Conservation (phyloP, 2,888 invertebrate species). For the Drosophila tanythrix region DNA sequence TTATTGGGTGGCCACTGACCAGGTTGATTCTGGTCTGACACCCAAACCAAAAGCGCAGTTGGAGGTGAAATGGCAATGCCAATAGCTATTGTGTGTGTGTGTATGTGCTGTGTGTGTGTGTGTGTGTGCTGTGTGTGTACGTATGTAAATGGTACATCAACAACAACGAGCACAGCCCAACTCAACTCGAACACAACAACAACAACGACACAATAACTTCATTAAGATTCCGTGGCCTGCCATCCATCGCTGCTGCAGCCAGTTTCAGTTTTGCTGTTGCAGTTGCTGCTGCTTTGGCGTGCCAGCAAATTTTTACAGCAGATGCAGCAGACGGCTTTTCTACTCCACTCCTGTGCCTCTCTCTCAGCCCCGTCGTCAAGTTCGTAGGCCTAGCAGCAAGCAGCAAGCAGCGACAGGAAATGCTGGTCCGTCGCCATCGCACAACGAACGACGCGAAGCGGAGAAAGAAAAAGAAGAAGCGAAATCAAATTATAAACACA, state of each 20-base stretch:
- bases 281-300: constrained; percentile 38
- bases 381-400: constrained; percentile 58
- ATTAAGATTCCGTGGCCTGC: constrained; percentile 73
- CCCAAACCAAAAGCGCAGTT: constrained; percentile 6
- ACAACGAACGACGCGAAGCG: constrained; percentile 43
- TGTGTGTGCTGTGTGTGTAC: constrained; percentile 1
- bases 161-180: constrained; percentile 27
- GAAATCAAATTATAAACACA: constrained; percentile 79
- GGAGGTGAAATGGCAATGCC: constrained; percentile 26
- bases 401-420: constrained; percentile 69
- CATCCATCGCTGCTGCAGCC: constrained; percentile 42
- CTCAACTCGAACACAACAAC: constrained; percentile 20
- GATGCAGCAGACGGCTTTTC: constrained; percentile 42
- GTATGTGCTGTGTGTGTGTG: not conserved
- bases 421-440: constrained; percentile 61
- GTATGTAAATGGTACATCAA: constrained; percentile 48
- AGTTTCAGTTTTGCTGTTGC: constrained; percentile 33
- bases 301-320: constrained; percentile 60
- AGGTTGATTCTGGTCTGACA: not conserved
- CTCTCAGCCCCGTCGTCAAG: constrained; percentile 8
- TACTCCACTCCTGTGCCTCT: constrained; percentile 2
- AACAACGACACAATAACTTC: constrained; percentile 73
- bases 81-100: constrained; percentile 2
- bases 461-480: constrained; percentile 73
- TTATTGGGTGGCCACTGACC: constrained; percentile 21